A percentile compares a stretch with the other conserved stretches of the same genome.
phyloP scores from a whole-genome alignment of 2,113 vertebrate species.

The Hippocampus abdominalis region DNA sequence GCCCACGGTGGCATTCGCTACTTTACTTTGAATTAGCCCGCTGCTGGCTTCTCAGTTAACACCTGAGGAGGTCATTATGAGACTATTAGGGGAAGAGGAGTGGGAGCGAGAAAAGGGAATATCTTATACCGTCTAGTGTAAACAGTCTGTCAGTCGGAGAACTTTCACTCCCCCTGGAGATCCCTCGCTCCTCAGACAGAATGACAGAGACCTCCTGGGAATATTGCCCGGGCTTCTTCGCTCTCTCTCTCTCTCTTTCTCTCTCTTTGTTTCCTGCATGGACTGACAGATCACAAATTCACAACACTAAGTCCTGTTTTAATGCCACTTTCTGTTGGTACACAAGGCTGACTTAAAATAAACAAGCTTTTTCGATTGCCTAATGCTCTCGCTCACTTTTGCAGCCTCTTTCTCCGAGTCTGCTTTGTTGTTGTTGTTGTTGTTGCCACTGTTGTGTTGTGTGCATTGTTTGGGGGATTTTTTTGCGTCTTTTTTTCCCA shows the following conservation, averaged over 20 bases:
- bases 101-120: constrained; percentile 29
- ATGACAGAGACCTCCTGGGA: constrained; percentile 61
- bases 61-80: constrained; percentile 71
- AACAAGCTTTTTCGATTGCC: constrained; percentile 65
- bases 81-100: constrained; percentile 45
- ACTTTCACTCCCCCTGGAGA: constrained; percentile 58
- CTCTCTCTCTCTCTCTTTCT: constrained; percentile 30
- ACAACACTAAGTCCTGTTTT: constrained; percentile 67
- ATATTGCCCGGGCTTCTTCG: constrained; percentile 25
- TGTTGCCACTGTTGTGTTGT: constrained; percentile 51
- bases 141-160: constrained; percentile 62
- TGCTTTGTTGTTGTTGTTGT: constrained; percentile 34
- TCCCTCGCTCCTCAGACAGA: constrained; percentile 56
- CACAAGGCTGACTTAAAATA: constrained; percentile 69
- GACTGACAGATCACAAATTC: constrained; percentile 67
- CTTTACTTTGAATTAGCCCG: constrained; percentile 62
- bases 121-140: constrained; percentile 40
- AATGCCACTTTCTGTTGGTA: constrained; percentile 63
- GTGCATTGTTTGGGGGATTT: constrained; percentile 68
- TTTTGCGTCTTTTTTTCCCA: constrained; percentile 44
- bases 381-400: constrained; percentile 52
- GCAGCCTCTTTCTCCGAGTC: constrained; percentile 39
- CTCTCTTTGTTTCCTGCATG: constrained; percentile 48
- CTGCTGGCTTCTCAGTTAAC: constrained; percentile 55
- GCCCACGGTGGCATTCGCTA: constrained; percentile 45